Evolutionary conservation across 1,140 invertebrate species (phyloP), one percentile per base, ranked within the genome.

Genomic region (Thaumetopoea pityocampa): DNA sequence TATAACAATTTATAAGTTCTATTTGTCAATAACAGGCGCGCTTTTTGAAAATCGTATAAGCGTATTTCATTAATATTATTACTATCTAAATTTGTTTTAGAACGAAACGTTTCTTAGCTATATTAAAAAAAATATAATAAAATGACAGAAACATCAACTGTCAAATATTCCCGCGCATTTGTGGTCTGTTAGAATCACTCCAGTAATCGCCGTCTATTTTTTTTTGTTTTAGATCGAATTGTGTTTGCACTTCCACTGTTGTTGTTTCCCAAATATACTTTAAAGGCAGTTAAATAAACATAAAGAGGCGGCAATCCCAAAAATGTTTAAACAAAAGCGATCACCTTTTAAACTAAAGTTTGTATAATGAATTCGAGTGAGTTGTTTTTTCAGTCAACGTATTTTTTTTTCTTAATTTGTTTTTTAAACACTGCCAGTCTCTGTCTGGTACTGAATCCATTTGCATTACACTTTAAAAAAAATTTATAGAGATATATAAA

Each of bases 291-390:
- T 63, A 69, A 66, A 52, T 52, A 77, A 71, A 77, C 63, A 60
- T 35, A 24, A 44, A 56, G 65, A 71, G 63, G 67, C 70, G 60
- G 68, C 68, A 72, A 68, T 67, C 66, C 67, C 62, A 59, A 58
- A 69, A 64, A 61, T 66, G 65, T 70, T 72, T 63, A 58, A 70
- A 78, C 68, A 71, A 71, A 62, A 57, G 35, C 43, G 48, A 59
- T 64, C 63, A 64, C 51, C 61, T 62, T 59, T 57, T 69, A 68
- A 73, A 67, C 61, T 46, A 22, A 55, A 26, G 54, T 62, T 65
- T 64, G 54, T 56, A 49, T 51, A 20, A 43, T 16, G 29, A 47
- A 48, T 36, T 44, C 32, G 36, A 52, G 43, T 55, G 14, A 53
- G 52, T 44, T 60, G 50, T 66, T 65, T 62, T 56, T 56, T 44